A percentile compares a stretch with the other conserved stretches of the same genome.
These are phyloP conservation scores for Trichogramma dendrolimi DNA, from an alignment of 2,888 invertebrate species.

Conservation along the genomic window DNA sequence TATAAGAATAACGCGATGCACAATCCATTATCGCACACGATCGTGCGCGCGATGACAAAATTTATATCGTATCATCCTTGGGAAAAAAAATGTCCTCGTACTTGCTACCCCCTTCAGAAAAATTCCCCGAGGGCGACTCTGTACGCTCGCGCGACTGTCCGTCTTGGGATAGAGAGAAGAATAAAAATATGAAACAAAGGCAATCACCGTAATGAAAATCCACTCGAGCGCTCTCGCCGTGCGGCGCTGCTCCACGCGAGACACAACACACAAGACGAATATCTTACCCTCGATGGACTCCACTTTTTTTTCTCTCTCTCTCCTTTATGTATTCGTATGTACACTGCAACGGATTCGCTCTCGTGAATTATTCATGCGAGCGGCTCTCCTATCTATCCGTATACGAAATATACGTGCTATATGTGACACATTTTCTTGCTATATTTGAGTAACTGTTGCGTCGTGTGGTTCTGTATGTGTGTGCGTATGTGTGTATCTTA, in stretches of 20 bases:
- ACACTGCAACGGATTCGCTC: conserved; percentile 31
- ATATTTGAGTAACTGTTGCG: conserved; percentile 12
- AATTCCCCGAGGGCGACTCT: too few species aligned
- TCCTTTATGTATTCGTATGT: too few species aligned
- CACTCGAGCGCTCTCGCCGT: not conserved
- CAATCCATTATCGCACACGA: not conserved
- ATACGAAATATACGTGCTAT: too few species aligned
- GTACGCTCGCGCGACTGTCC: too few species aligned
- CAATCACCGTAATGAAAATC: conserved; percentile 22
- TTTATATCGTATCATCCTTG: not conserved
- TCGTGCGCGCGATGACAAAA: too few species aligned
- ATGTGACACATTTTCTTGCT: not conserved
- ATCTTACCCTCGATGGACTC: too few species aligned
- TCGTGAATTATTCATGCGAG: conserved; percentile 36
- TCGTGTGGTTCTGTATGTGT: not conserved
- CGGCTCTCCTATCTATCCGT: not conserved
- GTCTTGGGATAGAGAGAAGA: too few species aligned
- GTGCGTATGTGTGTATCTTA: too few species aligned
- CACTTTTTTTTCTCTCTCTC: too few species aligned
- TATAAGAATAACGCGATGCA: too few species aligned
- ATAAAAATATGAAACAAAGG: not conserved
- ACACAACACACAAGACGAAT: not conserved
- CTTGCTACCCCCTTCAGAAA: too few species aligned
- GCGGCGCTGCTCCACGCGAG: not conserved
- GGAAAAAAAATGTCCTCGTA: not conserved